These are phyloP conservation scores for Papilio glaucus DNA, from an alignment of 1,140 invertebrate genomes.

Conservation along the genomic window DNA sequence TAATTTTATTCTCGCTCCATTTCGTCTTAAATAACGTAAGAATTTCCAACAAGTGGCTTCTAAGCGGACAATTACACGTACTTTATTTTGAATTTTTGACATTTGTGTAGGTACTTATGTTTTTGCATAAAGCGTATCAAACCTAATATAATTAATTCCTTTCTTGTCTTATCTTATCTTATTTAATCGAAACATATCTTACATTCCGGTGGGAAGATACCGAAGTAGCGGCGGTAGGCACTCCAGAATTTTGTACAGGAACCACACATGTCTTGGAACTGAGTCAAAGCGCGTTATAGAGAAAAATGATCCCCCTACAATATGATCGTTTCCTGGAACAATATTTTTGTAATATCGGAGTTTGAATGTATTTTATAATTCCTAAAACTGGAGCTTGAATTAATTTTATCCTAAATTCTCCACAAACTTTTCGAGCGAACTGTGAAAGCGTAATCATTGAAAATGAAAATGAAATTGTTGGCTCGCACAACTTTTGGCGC, in stretches of 20 bases:
- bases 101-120: neutral
- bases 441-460: slow-evolving; percentile 14
- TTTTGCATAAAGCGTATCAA: neutral
- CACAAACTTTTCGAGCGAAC: neutral
- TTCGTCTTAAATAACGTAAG: neutral
- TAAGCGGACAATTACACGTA: slow-evolving; percentile 9
- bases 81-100: neutral
- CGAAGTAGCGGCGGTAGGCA: too few relatives aligned
- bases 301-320: too few relatives aligned
- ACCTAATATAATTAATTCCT: neutral
- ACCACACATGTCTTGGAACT: too few relatives aligned
- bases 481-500: slow-evolving; percentile 2
- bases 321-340: too few relatives aligned
- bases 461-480: slow-evolving; percentile 27
- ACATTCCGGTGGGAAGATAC: too few relatives aligned
- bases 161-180: neutral
- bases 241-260: too few relatives aligned
- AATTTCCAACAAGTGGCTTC: slow-evolving; percentile 21
- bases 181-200: too few relatives aligned
- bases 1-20: slow-evolving; percentile 8
- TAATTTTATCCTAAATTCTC: slow-evolving; percentile 10
- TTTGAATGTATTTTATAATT: neutral
- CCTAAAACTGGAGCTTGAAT: neutral
- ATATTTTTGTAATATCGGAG: too few relatives aligned
- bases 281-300: too few relatives aligned